phyloP scores from a whole-genome alignment of 2,113 vertebrate species.

The Notiomystis cincta region DNA sequence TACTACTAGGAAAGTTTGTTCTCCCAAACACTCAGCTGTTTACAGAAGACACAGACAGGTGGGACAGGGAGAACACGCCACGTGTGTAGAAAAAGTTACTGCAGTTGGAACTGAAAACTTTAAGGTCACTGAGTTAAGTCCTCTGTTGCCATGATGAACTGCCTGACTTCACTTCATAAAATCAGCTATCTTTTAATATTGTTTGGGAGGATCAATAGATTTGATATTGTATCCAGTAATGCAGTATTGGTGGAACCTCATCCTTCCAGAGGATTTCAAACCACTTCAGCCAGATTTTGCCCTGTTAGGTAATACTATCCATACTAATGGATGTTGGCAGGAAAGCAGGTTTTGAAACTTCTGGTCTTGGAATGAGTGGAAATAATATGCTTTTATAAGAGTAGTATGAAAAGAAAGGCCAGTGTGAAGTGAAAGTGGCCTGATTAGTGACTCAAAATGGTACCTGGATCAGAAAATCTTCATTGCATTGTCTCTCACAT shows the following conservation, averaged over 20 bases:
- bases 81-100: neutral
- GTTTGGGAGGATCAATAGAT: neutral
- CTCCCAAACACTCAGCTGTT: neutral
- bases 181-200: neutral
- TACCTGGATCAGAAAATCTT: neutral
- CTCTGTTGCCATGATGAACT: neutral
- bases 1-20: neutral
- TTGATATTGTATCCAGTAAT: neutral
- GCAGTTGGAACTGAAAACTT: neutral
- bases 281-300: neutral
- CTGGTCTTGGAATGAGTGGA: neutral
- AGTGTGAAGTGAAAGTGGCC: neutral
- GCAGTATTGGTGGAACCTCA: neutral
- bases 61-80: neutral
- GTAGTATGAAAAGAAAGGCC: neutral
- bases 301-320: neutral
- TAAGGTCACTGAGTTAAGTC: neutral
- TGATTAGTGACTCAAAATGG: neutral
- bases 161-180: neutral
- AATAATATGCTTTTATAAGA: neutral
- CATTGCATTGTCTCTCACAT: neutral
- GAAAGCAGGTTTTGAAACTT: neutral
- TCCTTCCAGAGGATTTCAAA: neutral
- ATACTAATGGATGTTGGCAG: neutral
- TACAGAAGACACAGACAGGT: neutral